phyloP scores from a whole-genome alignment of 2,888 invertebrate species.

The Agrochola lota region DNA sequence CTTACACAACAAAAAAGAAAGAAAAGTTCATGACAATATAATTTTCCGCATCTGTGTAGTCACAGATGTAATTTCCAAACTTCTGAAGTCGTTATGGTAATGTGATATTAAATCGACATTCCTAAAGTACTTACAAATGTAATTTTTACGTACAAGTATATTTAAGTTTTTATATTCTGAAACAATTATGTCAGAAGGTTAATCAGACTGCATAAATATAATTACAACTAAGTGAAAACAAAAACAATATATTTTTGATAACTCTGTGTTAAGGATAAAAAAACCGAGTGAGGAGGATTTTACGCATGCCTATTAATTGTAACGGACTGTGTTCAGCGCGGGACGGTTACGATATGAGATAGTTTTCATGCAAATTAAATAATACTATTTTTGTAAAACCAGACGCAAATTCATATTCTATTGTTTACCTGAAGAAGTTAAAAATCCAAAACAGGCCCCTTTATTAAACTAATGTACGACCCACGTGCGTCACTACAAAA shows the following conservation, averaged over 20 bases:
- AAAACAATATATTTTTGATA: background rate
- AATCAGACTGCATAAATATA: background rate
- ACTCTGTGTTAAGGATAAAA: background rate
- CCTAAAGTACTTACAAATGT: background rate
- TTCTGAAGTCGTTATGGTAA: constrained; percentile 3
- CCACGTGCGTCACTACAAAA: background rate
- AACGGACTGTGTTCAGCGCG: background rate
- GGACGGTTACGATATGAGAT: too few species aligned
- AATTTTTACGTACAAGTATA: background rate
- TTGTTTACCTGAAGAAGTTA: background rate
- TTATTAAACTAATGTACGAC: too few species aligned
- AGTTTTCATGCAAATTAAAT: too few species aligned
- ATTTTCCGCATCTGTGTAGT: background rate
- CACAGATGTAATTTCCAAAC: background rate
- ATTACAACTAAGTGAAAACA: background rate
- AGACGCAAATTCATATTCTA: background rate
- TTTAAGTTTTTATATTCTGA: constrained; percentile 9
- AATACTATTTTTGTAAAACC: background rate
- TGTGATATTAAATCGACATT: constrained; percentile 4
- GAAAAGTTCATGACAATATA: background rate
- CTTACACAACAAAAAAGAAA: background rate
- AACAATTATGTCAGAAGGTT: constrained; percentile 1
- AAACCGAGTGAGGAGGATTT: background rate
- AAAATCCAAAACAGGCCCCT: background rate
- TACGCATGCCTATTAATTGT: background rate